Percentiles rank a stretch among this genome's conserved stretches.
phyloP scores from a whole-genome alignment of 1,140 invertebrate species.

The Tachypleus tridentatus region DNA sequence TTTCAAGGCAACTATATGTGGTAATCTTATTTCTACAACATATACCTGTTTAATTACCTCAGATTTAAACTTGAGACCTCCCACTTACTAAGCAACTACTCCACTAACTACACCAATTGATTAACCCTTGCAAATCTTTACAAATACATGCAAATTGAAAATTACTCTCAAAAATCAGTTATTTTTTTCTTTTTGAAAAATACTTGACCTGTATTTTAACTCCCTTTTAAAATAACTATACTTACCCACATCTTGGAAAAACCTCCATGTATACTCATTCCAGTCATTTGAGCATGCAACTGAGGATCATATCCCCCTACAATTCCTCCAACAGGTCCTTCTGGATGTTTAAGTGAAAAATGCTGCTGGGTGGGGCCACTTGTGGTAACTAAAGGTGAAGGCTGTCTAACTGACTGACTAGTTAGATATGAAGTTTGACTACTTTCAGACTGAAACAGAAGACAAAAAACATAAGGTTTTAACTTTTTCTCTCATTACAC shows the following conservation, averaged over 20 bases:
- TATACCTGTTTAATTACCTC: too few relatives aligned
- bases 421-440: not conserved
- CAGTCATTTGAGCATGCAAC: constrained; percentile 20
- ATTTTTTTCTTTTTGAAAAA: too few relatives aligned
- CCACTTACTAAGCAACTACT: not conserved
- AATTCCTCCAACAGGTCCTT: constrained; percentile 13
- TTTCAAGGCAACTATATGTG: too few relatives aligned
- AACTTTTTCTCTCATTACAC: too few relatives aligned
- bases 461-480: constrained; percentile 9
- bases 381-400: not conserved
- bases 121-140: not conserved
- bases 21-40: too few relatives aligned
- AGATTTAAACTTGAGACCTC: too few relatives aligned
- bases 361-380: not conserved
- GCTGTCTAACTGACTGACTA: not conserved
- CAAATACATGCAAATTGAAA: not conserved
- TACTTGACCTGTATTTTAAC: not conserved
- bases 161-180: not conserved
- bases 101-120: constrained; percentile 1
- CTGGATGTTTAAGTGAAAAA: not conserved
- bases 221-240: not conserved
- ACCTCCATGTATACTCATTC: constrained; percentile 20
- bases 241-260: constrained; percentile 20
- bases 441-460: constrained; percentile 8
- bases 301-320: constrained; percentile 17